A percentile compares a stretch with the other conserved stretches of the same genome.
These are phyloP conservation scores for Pica pica DNA, from an alignment of 2,113 vertebrate species.

Conservation along the genomic window DNA sequence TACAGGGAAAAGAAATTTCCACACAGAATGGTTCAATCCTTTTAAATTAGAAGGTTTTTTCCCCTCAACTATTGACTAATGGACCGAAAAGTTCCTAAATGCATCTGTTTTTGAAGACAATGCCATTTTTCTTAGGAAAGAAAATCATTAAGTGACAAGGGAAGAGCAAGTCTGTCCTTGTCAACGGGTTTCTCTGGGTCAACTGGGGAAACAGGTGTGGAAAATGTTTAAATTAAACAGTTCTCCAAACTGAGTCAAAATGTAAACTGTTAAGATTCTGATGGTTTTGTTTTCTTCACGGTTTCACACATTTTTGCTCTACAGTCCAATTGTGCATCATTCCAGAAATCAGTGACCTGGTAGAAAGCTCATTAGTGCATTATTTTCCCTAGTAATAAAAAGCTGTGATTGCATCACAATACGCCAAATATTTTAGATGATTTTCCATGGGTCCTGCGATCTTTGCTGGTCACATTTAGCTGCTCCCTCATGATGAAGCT, in stretches of 20 bases:
- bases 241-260: not conserved
- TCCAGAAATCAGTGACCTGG: not conserved
- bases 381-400: not conserved
- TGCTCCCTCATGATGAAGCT: not conserved
- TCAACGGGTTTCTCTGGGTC: not conserved
- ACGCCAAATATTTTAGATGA: not conserved
- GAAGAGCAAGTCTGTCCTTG: not conserved
- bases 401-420: not conserved
- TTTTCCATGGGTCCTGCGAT: not conserved
- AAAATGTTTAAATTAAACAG: not conserved
- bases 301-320: not conserved
- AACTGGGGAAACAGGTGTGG: not conserved
- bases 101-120: not conserved
- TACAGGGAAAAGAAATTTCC: not conserved
- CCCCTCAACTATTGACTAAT: not conserved
- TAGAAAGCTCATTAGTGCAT: not conserved
- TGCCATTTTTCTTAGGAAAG: conserved; percentile 1
- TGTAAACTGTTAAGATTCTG: not conserved
- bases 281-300: not conserved
- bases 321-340: not conserved
- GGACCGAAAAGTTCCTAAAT: not conserved
- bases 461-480: not conserved
- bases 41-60: not conserved
- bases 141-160: conserved; percentile 37
- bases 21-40: not conserved